Conservation (phyloP, 2,888 invertebrate species). For the Drosophila koepferae region DNA sequence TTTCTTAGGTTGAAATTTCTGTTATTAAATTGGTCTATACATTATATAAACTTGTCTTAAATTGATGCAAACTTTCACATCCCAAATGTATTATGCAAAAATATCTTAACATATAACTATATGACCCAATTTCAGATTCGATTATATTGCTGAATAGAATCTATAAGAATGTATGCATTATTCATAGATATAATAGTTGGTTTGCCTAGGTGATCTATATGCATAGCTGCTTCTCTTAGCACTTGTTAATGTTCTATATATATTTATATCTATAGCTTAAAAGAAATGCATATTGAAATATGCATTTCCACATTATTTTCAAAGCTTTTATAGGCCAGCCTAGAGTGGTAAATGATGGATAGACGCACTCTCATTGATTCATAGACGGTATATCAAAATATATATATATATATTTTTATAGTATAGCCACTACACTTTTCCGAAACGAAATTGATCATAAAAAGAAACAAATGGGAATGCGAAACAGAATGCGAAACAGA, state of each 20-base stretch:
- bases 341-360: not conserved
- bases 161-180: not conserved
- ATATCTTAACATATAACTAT: not conserved
- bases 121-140: not conserved
- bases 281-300: not conserved
- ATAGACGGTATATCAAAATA: not conserved
- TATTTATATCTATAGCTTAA: not conserved
- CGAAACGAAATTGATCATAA: constrained; percentile 16
- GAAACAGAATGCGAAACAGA: not conserved
- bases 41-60: too few species aligned
- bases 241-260: too few species aligned
- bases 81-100: not conserved
- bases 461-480: constrained; percentile 9
- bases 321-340: not conserved
- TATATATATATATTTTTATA: not conserved
- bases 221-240: too few species aligned
- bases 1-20: too few species aligned
- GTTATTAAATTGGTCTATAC: too few species aligned
- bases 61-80: not conserved
- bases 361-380: not conserved
- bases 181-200: not conserved
- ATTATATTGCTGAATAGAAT: not conserved
- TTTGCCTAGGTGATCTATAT: too few species aligned
- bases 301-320: not conserved
- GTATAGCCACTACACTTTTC: constrained; percentile 3